A percentile compares a stretch with the other conserved stretches of the same genome.
Conservation (phyloP, 2,113 vertebrate species). For the Tupaia chinensis region DNA sequence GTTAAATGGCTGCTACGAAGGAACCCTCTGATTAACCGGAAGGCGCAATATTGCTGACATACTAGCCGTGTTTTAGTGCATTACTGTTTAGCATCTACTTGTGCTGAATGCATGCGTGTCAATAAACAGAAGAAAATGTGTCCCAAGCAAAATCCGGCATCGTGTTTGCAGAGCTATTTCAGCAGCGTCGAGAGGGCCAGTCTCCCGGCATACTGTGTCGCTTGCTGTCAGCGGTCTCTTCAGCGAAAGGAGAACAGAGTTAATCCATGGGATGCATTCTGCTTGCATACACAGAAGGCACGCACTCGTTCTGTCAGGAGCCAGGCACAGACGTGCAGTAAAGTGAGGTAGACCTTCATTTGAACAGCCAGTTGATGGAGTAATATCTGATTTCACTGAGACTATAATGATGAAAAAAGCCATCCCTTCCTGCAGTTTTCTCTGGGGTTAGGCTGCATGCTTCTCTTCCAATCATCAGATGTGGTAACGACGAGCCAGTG, state of each 20-base stretch:
- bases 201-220: background rate
- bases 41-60: background rate
- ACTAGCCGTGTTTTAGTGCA: background rate
- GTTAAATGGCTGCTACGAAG: background rate
- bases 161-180: background rate
- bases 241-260: background rate
- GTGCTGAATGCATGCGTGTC: background rate
- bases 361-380: constrained; percentile 57
- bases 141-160: background rate
- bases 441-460: background rate
- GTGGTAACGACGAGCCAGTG: constrained; percentile 33
- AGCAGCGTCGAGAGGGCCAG: background rate
- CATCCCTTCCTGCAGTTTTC: constrained; percentile 32
- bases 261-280: background rate
- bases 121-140: background rate
- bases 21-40: background rate
- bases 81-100: background rate
- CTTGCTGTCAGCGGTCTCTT: background rate
- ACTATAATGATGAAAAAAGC: constrained; percentile 50
- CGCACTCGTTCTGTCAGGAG: background rate
- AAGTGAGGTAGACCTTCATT: constrained; percentile 39
- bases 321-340: constrained; percentile 6
- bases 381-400: constrained; percentile 61
- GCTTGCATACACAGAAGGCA: background rate
- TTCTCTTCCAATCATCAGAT: constrained; percentile 59